Percentiles rank a stretch among this genome's conserved stretches.
phyloP scores from a whole-genome alignment of 2,113 vertebrate species.

The Trachemys scripta region DNA sequence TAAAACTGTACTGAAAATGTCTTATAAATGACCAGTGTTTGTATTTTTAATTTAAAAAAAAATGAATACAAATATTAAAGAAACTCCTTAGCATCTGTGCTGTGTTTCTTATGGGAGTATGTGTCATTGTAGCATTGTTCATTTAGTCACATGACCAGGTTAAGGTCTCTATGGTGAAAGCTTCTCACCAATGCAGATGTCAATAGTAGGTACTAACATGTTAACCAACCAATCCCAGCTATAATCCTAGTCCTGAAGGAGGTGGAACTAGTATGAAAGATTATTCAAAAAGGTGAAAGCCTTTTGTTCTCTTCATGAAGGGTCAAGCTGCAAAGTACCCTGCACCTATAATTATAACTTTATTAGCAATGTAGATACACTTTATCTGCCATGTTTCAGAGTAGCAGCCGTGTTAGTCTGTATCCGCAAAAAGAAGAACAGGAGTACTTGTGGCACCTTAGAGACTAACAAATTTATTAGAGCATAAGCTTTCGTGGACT shows the following conservation, averaged over 20 bases:
- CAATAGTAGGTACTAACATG: background rate
- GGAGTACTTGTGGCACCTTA: too few species aligned
- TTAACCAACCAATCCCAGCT: background rate
- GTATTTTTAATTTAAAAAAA: background rate
- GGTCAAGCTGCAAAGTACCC: background rate
- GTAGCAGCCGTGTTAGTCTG: too few species aligned
- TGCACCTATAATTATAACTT: background rate
- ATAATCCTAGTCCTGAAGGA: background rate
- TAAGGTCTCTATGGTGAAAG: background rate
- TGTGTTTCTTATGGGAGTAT: background rate
- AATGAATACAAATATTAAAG: background rate
- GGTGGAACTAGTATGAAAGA: background rate
- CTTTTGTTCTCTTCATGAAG: background rate
- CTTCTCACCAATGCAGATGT: fast-evolving
- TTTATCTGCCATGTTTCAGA: background rate
- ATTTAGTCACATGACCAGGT: background rate
- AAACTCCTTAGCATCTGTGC: background rate
- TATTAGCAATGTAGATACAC: background rate
- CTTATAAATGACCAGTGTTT: fast-evolving
- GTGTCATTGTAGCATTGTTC: background rate
- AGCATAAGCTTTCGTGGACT: too few species aligned
- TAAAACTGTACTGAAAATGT: background rate
- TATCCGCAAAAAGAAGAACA: too few species aligned
- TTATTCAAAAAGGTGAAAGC: fast-evolving
- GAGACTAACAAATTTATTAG: too few species aligned